Percentiles rank a stretch among this genome's conserved stretches.
Evolutionary conservation across 2,888 invertebrate genomes (phyloP).

Genomic region (Chrysolina oricalcia): DNA sequence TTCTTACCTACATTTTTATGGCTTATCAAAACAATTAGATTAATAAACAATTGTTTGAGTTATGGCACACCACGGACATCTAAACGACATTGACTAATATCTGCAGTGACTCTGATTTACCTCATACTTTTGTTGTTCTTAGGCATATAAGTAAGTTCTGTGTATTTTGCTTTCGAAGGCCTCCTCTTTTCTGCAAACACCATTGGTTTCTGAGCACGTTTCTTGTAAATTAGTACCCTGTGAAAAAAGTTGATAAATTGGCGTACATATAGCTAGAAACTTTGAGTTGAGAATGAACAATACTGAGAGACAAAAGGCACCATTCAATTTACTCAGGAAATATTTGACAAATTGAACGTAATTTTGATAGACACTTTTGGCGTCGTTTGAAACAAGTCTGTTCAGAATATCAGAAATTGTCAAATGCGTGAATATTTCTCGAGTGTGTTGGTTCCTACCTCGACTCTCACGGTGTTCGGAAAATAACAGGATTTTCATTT

Average conservation of each 20-base stretch:
- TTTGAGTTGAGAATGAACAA: too few relatives aligned
- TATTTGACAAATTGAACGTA: too few relatives aligned
- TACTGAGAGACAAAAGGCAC: too few relatives aligned
- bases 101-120: constrained; percentile 49
- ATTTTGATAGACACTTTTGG: too few relatives aligned
- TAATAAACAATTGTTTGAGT: background rate
- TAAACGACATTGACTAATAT: constrained; percentile 1
- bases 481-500: too few relatives aligned
- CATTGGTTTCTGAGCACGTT: constrained; percentile 61
- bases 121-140: constrained; percentile 55
- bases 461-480: too few relatives aligned
- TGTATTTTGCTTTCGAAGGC: constrained; percentile 65
- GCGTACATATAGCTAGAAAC: background rate
- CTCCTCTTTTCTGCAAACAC: constrained; percentile 58
- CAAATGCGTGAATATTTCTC: too few relatives aligned
- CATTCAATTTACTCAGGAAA: too few relatives aligned
- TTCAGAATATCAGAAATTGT: too few relatives aligned
- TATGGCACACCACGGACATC: constrained; percentile 26
- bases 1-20: background rate
- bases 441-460: too few relatives aligned
- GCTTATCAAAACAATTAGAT: background rate
- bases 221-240: constrained; percentile 69
- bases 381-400: too few relatives aligned
- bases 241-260: constrained; percentile 45
- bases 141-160: constrained; percentile 66